phyloP scores from a whole-genome alignment of 53 echinoderm and acorn worm genomes.

The Paelopatides confundens region DNA sequence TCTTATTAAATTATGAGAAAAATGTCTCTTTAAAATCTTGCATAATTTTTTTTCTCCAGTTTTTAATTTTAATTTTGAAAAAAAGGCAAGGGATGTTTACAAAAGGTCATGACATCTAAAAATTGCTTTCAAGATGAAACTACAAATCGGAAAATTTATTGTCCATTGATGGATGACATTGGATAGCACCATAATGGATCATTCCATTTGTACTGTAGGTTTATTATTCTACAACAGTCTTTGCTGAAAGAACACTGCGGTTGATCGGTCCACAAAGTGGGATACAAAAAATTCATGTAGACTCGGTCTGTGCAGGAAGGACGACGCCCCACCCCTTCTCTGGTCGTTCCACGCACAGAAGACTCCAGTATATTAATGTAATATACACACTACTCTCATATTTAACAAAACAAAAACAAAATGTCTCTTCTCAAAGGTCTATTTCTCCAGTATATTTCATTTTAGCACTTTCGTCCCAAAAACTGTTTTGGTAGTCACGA shows the following conservation, averaged over 20 bases:
- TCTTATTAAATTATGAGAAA: background rate
- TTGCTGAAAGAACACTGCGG: slow-evolving; percentile 31
- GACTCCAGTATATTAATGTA: background rate
- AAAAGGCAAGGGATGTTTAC: background rate
- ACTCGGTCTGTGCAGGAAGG: background rate
- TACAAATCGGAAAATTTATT: background rate
- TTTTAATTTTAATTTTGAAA: background rate
- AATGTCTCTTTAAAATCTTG: no score
- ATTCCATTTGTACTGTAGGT: slow-evolving; percentile 45
- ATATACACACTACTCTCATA: background rate
- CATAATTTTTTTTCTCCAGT: background rate
- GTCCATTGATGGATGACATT: background rate
- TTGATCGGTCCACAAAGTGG: slow-evolving; percentile 7
- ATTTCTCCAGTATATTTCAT: slow-evolving; percentile 97
- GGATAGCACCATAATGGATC: slow-evolving; percentile 48
- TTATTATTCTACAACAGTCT: background rate
- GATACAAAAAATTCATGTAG: background rate
- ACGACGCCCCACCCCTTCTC: background rate
- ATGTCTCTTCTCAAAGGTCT: slow-evolving; percentile 72
- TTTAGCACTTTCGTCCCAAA: slow-evolving; percentile 96
- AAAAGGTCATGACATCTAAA: slow-evolving; percentile 25
- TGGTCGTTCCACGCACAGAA: background rate
- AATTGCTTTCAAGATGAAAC: background rate
- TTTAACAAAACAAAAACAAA: background rate
- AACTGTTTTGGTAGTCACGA: slow-evolving; percentile 71